Evolutionary conservation across 2,888 invertebrate species (phyloP).

Genomic region (Eilema caniola): DNA sequence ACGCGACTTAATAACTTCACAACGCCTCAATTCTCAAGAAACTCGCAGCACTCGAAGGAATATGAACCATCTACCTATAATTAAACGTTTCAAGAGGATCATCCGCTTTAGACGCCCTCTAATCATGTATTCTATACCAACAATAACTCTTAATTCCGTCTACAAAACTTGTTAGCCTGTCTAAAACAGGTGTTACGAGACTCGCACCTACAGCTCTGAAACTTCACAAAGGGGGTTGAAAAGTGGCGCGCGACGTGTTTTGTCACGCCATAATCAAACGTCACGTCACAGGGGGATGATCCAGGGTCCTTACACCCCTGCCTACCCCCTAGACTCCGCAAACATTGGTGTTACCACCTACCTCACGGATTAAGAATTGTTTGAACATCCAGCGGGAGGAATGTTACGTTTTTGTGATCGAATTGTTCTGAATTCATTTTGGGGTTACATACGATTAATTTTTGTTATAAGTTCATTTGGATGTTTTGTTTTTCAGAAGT

Average conservation of each 20-base stretch:
- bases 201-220: slow-evolving; percentile 44
- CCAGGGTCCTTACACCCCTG: slow-evolving; percentile 9
- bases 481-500: not conserved
- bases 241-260: slow-evolving; percentile 68
- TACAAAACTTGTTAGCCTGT: slow-evolving; percentile 30
- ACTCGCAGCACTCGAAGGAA: not conserved
- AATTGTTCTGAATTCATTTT: slow-evolving; percentile 10
- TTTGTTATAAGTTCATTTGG: not conserved
- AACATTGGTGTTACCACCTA: slow-evolving; percentile 62
- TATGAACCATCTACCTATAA: not conserved
- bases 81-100: slow-evolving; percentile 3
- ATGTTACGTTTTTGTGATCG: slow-evolving; percentile 33
- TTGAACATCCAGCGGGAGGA: slow-evolving; percentile 48
- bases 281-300: slow-evolving; percentile 56
- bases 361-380: slow-evolving; percentile 61
- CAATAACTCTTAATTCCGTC: slow-evolving; percentile 30
- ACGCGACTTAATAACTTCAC: not conserved
- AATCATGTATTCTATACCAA: slow-evolving; percentile 23
- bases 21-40: not conserved
- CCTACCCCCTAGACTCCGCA: slow-evolving; percentile 48
- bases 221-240: slow-evolving; percentile 51
- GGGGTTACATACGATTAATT: slow-evolving; percentile 8
- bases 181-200: slow-evolving; percentile 29
- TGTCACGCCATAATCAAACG: slow-evolving; percentile 68
- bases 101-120: slow-evolving; percentile 8